Base-by-base conservation (phyloP, 2,888 invertebrate genomes). In the Trachelus stipa region DNA sequence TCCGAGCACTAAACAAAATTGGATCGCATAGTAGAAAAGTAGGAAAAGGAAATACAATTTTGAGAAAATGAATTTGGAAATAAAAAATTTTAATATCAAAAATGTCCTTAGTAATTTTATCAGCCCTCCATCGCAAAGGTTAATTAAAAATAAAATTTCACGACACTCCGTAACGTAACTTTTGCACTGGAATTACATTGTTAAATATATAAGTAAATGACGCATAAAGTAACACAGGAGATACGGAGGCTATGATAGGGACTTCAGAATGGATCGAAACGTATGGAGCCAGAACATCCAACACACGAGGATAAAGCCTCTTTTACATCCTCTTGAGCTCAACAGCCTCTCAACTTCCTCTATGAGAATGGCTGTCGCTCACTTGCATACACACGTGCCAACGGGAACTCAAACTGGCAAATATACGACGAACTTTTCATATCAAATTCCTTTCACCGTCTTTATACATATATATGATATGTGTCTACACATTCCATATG, bases 291-390 rank as follows among this genome's bases (percentile, higher is more conserved):
- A 30, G 71, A 23, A 23, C 9, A 56, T 56, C 56, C 56, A 71
- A n/a, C 35, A 30, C 37, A 12, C 73, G 69, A 34, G 40, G 35
- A 73, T 76, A 76, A 73, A 34, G 33, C 69, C 74, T 76, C 76
- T 76, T 37, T 40, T 68, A 34, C 79, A 74, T 77, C 74, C 74
- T 71, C 76, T 79, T 34, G 74, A 56, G 69, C 73, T 77, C 15
- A 56, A 69, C 71, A 9, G 74, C 68, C 74, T 40, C 74, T 77
- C 76, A 40, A 75, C 71, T 73, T 75, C 23, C 69, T 40, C 68
- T n/a, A 3, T 23, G 34, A 69, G 69, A 35, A 75, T 76, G 35
- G 23, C 30, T 56, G 71, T 73, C 30, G 31, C 23, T 31, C 34
- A 30, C 30, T 71, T 31, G 71, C 71, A 15, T 30, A 34, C 31